phyloP scores from a whole-genome alignment of 2,797 vertebrate genomes.

The Tangara arthus region DNA sequence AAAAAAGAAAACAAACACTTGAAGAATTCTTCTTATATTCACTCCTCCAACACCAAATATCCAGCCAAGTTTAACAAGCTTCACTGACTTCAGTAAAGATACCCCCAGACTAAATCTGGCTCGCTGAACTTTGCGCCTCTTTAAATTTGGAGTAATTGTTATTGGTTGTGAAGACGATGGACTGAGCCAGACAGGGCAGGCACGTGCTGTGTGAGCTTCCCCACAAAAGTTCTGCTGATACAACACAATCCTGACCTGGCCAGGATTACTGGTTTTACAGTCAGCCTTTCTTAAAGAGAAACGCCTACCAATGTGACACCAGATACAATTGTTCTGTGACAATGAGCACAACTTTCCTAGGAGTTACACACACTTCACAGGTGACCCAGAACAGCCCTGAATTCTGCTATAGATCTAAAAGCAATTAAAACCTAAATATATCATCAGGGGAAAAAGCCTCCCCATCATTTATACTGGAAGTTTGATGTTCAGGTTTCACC shows the following conservation, averaged over 20 bases:
- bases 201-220: constrained; percentile 61
- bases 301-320: not conserved
- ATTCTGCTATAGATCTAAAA: not conserved
- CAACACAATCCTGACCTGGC: constrained; percentile 58
- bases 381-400: not conserved
- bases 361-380: not conserved
- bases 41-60: not conserved
- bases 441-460: not conserved
- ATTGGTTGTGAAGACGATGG: constrained; percentile 9
- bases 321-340: not conserved
- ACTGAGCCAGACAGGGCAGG: constrained; percentile 46
- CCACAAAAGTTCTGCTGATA: constrained; percentile 62
- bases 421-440: not conserved
- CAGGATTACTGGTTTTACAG: not conserved
- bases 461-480: not conserved
- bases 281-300: constrained; percentile 55
- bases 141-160: constrained; percentile 55
- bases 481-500: not conserved
- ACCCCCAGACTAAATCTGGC: constrained; percentile 7
- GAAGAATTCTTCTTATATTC: not conserved
- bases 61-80: not conserved
- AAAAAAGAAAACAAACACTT: constrained; percentile 3
- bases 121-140: constrained; percentile 19
- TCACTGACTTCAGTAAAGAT: not conserved
- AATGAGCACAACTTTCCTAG: not conserved